These are phyloP conservation scores for Littorina saxatilis DNA, from an alignment of 1,140 invertebrate species.

Conservation along the genomic window DNA sequence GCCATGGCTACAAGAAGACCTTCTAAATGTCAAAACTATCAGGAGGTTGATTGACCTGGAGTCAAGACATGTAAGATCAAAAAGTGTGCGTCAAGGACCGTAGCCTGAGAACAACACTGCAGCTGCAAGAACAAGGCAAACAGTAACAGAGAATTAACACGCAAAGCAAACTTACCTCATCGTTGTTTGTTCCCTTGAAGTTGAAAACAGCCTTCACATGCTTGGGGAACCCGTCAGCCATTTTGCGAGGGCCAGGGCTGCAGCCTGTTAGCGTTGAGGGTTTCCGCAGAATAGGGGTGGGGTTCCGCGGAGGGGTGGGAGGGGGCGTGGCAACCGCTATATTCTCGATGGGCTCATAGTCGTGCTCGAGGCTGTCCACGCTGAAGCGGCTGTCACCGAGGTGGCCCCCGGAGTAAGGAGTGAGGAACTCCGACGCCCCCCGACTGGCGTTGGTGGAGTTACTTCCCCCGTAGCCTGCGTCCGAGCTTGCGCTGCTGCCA, in stretches of 20 bases:
- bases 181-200: slow-evolving; percentile 97
- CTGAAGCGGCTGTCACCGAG: slow-evolving; percentile 28
- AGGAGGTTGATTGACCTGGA: too few species aligned
- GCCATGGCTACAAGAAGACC: too few species aligned
- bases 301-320: slow-evolving; percentile 28
- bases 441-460: slow-evolving; percentile 36
- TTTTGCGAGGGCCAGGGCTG: slow-evolving; percentile 48
- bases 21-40: too few species aligned
- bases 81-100: too few species aligned
- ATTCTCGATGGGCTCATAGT: slow-evolving; percentile 57
- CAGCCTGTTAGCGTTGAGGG: slow-evolving; percentile 19
- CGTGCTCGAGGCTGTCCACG: slow-evolving; percentile 48
- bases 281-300: slow-evolving; percentile 34
- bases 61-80: too few species aligned
- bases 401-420: not conserved
- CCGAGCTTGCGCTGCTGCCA: slow-evolving; percentile 31
- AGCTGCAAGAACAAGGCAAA: too few species aligned
- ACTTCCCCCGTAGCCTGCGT: slow-evolving; percentile 43
- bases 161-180: slow-evolving; percentile 91
- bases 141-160: too few species aligned
- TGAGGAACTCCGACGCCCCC: slow-evolving; percentile 1
- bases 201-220: slow-evolving; percentile 91
- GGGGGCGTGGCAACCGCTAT: slow-evolving; percentile 40
- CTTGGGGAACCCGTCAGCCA: slow-evolving; percentile 63
- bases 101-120: too few species aligned